Evolutionary conservation across 2,888 invertebrate species (phyloP), one percentile per base, ranked within the genome.

Genomic region (Diogma glabrata): DNA sequence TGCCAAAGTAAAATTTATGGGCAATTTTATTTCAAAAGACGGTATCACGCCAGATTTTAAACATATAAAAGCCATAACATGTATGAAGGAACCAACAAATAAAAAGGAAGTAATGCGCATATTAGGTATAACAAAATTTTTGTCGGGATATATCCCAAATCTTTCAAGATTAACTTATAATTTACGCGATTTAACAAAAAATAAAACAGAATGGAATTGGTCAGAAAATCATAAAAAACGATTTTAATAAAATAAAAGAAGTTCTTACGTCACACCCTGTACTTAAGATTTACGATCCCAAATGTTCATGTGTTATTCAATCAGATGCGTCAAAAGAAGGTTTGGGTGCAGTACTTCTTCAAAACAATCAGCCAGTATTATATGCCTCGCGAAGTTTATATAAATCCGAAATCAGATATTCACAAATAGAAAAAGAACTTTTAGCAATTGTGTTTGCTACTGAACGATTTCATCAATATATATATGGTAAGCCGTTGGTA

Each of bases 391-490:
- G 10, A 4, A 33, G 10, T 33, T 33, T 33, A 33, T n/a, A 4
- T 33, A 4, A 12, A n/a, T n/a, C n/a, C n/a, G n/a, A n/a, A n/a
- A n/a, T n/a, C n/a, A n/a, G n/a, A n/a, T n/a, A n/a, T n/a, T n/a
- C 4, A 33, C 33, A 33, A 12, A 33, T 4, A 33, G 33, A 33
- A 14, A 33, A 4, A 9, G 33, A 33, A 33, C 33, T 33, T 9
- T 4, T 9, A 33, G 33, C 10, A 33, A 33, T 33, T 33, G 4
- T 33, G 4, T 33, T 33, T 9, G 33, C n/a, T 33, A 33, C 33
- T 4, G 33, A 33, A 9, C 38, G 45, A 9, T 51, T 53, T 51
- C 47, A 53, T n/a, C 50, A 43, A n/a, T 50, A 38, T 51, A 26
- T 53, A 33, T 47, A 52, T 43, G 52, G 52, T 12, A 51, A 49